phyloP scores from a whole-genome alignment of 2,113 vertebrate genomes.

The Erythrocercus mccallii region DNA sequence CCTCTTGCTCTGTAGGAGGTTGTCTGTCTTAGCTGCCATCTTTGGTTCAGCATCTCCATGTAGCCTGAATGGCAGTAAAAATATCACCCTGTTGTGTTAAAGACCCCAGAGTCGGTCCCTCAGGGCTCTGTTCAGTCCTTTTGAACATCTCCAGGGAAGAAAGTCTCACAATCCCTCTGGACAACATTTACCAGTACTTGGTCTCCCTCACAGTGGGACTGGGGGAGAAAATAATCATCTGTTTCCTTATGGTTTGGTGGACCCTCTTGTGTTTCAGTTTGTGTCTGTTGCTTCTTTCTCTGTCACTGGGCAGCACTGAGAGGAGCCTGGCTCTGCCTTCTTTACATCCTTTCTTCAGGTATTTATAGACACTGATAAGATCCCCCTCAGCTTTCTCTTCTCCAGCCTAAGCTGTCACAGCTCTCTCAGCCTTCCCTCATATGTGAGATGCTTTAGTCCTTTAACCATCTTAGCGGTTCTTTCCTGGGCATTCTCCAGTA shows the following conservation, averaged over 20 bases:
- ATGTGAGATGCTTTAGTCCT: background rate
- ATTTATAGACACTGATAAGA: background rate
- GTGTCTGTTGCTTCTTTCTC: background rate
- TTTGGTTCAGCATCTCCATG: background rate
- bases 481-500: background rate
- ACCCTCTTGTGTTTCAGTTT: background rate
- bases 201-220: background rate
- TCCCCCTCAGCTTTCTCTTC: background rate
- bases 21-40: background rate
- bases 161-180: background rate
- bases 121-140: background rate
- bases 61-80: background rate
- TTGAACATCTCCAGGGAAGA: background rate
- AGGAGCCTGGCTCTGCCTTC: background rate
- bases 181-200: background rate
- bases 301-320: background rate
- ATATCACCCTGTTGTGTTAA: background rate
- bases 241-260: background rate
- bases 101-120: background rate
- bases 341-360: background rate
- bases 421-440: background rate
- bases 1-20: background rate
- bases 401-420: background rate
- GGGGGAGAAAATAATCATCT: fast-evolving
- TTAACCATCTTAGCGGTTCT: background rate